Evolutionary conservation across 2,797 vertebrate species (phyloP), one percentile per base, ranked within the genome.

Genomic region (Aulostomus chinensis): DNA sequence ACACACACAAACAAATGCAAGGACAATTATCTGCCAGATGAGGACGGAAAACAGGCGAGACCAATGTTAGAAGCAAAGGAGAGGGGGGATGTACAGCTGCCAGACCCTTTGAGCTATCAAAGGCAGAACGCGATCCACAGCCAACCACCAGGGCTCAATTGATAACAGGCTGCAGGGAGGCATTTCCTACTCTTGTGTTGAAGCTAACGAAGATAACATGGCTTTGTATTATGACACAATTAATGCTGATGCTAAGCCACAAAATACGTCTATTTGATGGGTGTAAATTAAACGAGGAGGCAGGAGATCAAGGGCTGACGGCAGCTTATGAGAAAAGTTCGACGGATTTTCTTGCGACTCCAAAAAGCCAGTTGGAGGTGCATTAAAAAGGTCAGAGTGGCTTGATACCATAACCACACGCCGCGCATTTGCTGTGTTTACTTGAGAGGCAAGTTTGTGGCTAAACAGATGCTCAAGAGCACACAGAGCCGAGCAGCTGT

Each of bases 11-110:
- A 59, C 51, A 79, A 81, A 71, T 62, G 65, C 71, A 53, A 76
- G 63, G 58, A 73, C 74, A 84, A 87, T 89, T 84, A 87, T 81
- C 65, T 62, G 21, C 78, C 85, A 87, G 79, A 88, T 75, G 78
- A 83, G 68, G 67, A 68, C 28, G 51, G 79, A 84, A 87, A 84
- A 57, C 63, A 76, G 80, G 68, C 51, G 8, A 69, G 78, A 79
- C 71, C 68, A 76, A 68, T 79, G 79, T 41, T 49, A 53, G 58
- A 49, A 28, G 70, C 21, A 35, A 21, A 56, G 52, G 40, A 39
- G 71, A 60, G 31, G 29, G 57, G 66, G 46, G 59, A 67, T 9
- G 60, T 63, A 35, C 43, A 28, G 68, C 47, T 62, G 57, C 75
- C 80, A 80, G 75, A 69, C 54, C 75, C 72, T 77, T 39, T 1